Evolutionary conservation across 1,140 invertebrate species (phyloP).

Genomic region (Musca domestica): DNA sequence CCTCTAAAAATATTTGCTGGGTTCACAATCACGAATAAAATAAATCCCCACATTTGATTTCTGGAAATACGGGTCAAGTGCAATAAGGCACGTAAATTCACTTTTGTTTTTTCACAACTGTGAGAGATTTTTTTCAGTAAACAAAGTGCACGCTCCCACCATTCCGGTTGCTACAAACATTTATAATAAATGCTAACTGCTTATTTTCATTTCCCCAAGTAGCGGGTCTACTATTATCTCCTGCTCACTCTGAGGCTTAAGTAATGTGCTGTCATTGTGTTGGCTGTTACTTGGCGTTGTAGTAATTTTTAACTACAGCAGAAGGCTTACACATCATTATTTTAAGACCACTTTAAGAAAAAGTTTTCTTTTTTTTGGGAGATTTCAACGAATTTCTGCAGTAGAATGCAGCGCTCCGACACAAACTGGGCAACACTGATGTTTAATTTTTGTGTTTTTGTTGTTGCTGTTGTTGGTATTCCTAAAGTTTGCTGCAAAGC

Average conservation of each 20-base stretch:
- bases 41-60: neutral
- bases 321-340: slow-evolving; percentile 14
- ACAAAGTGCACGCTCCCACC: neutral
- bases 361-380: neutral
- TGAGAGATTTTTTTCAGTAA: neutral
- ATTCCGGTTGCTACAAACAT: neutral
- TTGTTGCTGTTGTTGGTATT: too few species aligned
- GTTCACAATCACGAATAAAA: neutral
- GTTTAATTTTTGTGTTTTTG: neutral
- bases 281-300: neutral
- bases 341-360: slow-evolving; percentile 1
- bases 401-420: neutral
- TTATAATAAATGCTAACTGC: neutral
- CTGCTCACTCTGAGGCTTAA: neutral
- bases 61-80: too few species aligned
- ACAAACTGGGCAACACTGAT: neutral
- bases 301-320: neutral
- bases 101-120: neutral
- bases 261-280: neutral
- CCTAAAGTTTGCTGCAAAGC: too few species aligned
- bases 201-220: neutral
- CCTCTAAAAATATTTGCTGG: neutral
- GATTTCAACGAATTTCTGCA: neutral
- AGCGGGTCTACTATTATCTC: neutral
- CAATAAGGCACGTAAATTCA: neutral